Conservation (phyloP, 1,140 invertebrate species). For the Apocrypta bakeri region DNA sequence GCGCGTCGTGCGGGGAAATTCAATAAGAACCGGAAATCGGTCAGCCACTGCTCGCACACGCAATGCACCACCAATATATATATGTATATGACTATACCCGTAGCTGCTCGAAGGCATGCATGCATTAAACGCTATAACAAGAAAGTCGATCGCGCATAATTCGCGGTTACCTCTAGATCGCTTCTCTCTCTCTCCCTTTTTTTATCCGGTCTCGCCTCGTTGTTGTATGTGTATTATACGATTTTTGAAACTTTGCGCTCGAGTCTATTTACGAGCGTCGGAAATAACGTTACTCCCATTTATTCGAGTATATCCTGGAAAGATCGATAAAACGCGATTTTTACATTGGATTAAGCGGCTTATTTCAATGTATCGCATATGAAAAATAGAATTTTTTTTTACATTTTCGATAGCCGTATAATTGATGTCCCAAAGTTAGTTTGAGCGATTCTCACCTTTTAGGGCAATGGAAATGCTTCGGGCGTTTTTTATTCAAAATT, state of each 20-base stretch:
- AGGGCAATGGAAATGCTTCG: too few relatives aligned
- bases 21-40: constrained; percentile 45
- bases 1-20: constrained; percentile 33
- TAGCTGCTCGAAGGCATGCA: background rate
- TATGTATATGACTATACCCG: background rate
- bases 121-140: constrained; percentile 25
- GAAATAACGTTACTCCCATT: background rate
- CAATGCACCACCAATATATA: background rate
- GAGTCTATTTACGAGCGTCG: background rate
- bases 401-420: too few relatives aligned
- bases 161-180: constrained; percentile 9
- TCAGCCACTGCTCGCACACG: constrained; percentile 23
- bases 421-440: too few relatives aligned
- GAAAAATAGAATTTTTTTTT: too few relatives aligned
- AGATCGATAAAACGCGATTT: too few relatives aligned
- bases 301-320: too few relatives aligned
- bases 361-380: too few relatives aligned
- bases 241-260: too few relatives aligned
- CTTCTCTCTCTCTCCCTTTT: background rate
- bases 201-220: background rate
- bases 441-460: too few relatives aligned
- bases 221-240: too few relatives aligned
- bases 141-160: constrained; percentile 39
- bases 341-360: too few relatives aligned
- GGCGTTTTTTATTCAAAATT: too few relatives aligned